Conservation (phyloP, 2,113 vertebrate species). For the Gymnocephalus cernua region DNA sequence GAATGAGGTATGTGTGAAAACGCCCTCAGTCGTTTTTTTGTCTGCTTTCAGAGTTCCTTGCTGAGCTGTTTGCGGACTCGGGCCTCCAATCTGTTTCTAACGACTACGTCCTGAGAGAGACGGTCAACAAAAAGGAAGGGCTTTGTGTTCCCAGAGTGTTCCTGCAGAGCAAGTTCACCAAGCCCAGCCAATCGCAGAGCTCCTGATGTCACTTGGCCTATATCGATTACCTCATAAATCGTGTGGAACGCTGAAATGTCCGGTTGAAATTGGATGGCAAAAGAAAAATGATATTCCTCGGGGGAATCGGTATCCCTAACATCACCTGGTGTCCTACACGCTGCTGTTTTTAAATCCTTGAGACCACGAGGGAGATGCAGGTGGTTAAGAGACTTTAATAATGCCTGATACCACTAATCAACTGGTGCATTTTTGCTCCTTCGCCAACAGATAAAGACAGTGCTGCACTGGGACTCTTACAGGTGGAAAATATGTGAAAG, state of each 20-base stretch:
- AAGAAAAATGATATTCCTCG: not conserved
- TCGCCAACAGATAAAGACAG: not conserved
- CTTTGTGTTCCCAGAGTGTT: constrained; percentile 93
- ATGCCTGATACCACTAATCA: not conserved
- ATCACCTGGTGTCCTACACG: not conserved
- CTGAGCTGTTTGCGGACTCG: constrained; percentile 84
- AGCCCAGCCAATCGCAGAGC: constrained; percentile 65
- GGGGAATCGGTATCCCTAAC: not conserved
- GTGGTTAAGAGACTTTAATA: not conserved
- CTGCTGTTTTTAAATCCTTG: not conserved
- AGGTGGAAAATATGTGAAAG: not conserved
- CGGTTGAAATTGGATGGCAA: not conserved
- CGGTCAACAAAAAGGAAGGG: constrained; percentile 95
- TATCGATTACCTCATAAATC: not conserved
- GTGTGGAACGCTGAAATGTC: not conserved
- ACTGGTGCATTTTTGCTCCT: not conserved
- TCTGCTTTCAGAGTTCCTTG: constrained; percentile 87
- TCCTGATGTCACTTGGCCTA: constrained; percentile 5
- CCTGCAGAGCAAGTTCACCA: constrained; percentile 95
- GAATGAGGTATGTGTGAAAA: too few species aligned
- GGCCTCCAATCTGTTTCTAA: constrained; percentile 87
- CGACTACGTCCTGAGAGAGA: constrained; percentile 94
- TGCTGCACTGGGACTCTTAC: not conserved
- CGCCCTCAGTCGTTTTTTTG: not conserved
- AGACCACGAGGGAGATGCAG: not conserved